A percentile compares a stretch with the other conserved stretches of the same genome.
phyloP scores from a whole-genome alignment of 2,888 invertebrate species.

The Tetranychus truncatus region DNA sequence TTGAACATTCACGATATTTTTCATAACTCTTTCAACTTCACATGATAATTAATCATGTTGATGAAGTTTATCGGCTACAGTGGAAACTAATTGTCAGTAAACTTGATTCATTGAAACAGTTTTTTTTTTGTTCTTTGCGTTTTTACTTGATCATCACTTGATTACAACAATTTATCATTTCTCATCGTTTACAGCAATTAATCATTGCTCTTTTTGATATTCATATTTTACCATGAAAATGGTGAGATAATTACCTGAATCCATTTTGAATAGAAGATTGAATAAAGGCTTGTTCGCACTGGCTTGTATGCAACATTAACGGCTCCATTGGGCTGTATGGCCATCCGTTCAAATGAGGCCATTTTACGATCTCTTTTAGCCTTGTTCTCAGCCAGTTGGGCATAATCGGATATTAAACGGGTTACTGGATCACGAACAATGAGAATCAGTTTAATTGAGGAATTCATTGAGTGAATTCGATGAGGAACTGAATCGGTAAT shows the following conservation, averaged over 20 bases:
- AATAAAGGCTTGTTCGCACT: constrained; percentile 60
- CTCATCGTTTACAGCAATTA: too few species aligned
- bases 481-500: constrained; percentile 86
- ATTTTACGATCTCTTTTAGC: constrained; percentile 16
- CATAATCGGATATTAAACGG: constrained; percentile 87
- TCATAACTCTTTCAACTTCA: too few species aligned
- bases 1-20: too few species aligned
- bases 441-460: constrained; percentile 67
- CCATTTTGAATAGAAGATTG: constrained; percentile 75
- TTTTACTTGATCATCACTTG: too few species aligned
- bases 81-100: too few species aligned
- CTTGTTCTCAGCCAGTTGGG: constrained; percentile 55
- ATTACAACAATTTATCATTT: too few species aligned
- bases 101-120: too few species aligned
- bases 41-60: too few species aligned
- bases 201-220: too few species aligned
- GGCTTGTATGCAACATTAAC: constrained; percentile 36
- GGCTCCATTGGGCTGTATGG: constrained; percentile 27
- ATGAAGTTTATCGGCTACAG: too few species aligned
- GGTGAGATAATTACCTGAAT: constrained; percentile 33
- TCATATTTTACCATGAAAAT: neutral
- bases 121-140: too few species aligned
- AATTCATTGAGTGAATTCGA: constrained; percentile 80
- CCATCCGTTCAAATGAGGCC: constrained; percentile 13
- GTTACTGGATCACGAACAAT: constrained; percentile 91